Conservation (phyloP, 2,113 vertebrate species). For the Burhinus oedicnemus region DNA sequence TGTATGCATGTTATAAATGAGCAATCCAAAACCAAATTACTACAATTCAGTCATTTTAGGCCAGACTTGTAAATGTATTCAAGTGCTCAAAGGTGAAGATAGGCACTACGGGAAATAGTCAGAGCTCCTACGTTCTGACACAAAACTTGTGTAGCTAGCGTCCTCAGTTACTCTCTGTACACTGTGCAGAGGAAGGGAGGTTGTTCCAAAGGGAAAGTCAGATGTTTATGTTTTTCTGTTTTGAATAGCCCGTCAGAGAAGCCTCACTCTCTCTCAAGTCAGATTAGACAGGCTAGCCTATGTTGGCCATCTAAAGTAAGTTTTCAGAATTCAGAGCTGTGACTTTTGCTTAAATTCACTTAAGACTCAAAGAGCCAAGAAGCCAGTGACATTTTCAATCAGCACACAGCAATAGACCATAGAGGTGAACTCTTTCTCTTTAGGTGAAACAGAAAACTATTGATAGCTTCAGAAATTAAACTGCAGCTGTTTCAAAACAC, state of each 20-base stretch:
- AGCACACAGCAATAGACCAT: neutral
- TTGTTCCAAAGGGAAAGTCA: neutral
- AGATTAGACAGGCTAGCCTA: neutral
- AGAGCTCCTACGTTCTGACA: neutral
- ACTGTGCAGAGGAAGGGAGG: neutral
- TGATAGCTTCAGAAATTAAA: neutral
- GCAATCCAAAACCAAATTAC: constrained; percentile 60
- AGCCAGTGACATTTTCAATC: neutral
- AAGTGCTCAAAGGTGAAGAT: neutral
- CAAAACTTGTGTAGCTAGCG: neutral
- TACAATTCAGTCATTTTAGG: constrained; percentile 28
- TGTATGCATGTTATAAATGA: constrained; percentile 61
- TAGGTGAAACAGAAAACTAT: neutral
- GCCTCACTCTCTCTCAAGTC: neutral
- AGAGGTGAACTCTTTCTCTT: neutral
- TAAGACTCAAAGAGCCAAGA: neutral
- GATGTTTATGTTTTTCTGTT: neutral
- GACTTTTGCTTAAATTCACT: neutral
- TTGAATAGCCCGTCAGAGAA: neutral
- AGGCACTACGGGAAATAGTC: neutral
- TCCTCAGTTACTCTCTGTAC: neutral
- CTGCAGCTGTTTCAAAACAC: neutral
- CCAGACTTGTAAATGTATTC: neutral
- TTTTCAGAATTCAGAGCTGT: neutral
- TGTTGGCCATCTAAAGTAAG: neutral